phyloP scores from a whole-genome alignment of 2,113 vertebrate genomes.

The Atlantisia rogersi region DNA sequence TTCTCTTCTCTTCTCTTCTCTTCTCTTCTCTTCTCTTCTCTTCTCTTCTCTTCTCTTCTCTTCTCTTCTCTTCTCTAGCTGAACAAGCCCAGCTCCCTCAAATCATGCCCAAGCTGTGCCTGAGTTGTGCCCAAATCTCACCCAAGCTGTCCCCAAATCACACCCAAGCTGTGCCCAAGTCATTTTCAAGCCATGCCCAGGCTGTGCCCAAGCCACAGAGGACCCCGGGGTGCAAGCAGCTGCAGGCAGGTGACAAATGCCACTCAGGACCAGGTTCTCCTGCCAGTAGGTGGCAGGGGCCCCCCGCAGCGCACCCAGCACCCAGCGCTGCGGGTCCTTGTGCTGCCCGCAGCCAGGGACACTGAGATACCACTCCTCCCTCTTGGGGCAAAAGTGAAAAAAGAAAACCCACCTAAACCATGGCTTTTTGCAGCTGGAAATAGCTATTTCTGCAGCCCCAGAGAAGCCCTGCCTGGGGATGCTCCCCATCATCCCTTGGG shows the following conservation, averaged over 20 bases:
- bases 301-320: neutral
- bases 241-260: neutral
- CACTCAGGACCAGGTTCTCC: neutral
- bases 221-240: fast-evolving
- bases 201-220: neutral
- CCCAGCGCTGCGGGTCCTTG: neutral
- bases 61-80: too few relatives aligned
- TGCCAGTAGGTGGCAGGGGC: constrained; percentile 36
- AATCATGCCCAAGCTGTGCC: neutral
- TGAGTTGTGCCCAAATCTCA: neutral
- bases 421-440: neutral
- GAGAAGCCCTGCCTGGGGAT: neutral
- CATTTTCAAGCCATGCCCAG: fast-evolving
- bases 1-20: too few relatives aligned
- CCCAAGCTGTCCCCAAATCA: neutral
- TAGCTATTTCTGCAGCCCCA: neutral
- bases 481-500: fast-evolving
- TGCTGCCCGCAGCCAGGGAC: neutral
- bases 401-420: neutral
- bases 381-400: neutral
- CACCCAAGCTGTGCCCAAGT: neutral
- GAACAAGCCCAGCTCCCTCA: too few relatives aligned
- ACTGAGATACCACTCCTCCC: neutral
- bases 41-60: too few relatives aligned
- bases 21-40: too few relatives aligned